phyloP scores from a whole-genome alignment of 1,140 invertebrate species.

The Capitella teleta region DNA sequence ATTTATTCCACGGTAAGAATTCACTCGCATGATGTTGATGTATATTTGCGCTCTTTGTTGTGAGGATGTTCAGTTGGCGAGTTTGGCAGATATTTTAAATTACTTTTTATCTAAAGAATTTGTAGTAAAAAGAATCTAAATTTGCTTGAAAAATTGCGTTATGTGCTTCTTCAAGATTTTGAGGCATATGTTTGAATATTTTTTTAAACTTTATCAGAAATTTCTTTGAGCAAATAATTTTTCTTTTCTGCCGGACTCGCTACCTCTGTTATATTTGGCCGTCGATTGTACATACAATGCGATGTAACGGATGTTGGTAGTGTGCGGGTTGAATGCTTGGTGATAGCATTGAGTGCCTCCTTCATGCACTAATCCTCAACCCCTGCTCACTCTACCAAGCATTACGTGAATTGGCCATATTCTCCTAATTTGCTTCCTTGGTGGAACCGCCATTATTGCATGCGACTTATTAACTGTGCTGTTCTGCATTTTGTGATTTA shows the following conservation, averaged over 20 bases:
- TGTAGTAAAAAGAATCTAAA: background rate
- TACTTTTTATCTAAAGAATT: background rate
- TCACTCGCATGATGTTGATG: background rate
- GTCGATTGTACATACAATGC: too few relatives aligned
- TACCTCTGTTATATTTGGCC: too few relatives aligned
- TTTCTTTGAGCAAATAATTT: background rate
- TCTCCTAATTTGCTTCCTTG: background rate
- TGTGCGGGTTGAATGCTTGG: background rate
- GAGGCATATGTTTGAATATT: background rate
- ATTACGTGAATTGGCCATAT: background rate
- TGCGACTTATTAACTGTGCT: background rate
- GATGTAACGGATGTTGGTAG: too few relatives aligned
- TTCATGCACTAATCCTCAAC: background rate
- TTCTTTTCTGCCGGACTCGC: too few relatives aligned
- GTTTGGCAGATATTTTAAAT: background rate
- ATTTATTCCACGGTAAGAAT: background rate
- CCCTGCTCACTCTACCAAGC: background rate
- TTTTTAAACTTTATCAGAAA: background rate
- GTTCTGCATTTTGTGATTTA: background rate
- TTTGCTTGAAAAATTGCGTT: background rate
- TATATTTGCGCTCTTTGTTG: background rate
- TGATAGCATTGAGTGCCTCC: background rate
- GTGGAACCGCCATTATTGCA: background rate
- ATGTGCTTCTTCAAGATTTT: background rate
- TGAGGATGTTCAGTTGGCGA: background rate